Percentiles rank a stretch among this genome's conserved stretches.
Conservation (phyloP, 2,113 vertebrate species). For the Bagarius yarrelli region DNA sequence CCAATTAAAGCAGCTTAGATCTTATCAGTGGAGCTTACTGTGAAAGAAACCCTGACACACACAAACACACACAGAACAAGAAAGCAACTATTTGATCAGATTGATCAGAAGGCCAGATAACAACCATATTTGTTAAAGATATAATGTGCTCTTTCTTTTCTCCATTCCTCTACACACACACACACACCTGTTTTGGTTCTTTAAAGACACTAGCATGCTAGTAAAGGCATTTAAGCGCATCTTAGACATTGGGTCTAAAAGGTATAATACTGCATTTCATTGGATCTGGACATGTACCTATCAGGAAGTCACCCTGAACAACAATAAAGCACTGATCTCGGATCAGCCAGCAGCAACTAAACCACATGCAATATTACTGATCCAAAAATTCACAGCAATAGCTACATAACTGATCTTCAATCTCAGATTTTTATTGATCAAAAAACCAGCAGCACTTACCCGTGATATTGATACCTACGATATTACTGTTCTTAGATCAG, state of each 20-base stretch:
- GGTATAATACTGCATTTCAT: no score
- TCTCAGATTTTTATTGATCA: no score
- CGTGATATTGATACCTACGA: no score
- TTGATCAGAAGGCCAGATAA: background rate
- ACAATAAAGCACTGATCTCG: conserved; percentile 4
- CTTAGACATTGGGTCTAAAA: background rate
- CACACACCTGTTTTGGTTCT: conserved; percentile 14
- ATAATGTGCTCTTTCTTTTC: background rate
- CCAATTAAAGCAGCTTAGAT: conserved; percentile 28
- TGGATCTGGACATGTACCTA: no score
- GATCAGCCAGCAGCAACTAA: background rate
- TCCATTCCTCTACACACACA: background rate
- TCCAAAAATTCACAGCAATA: background rate
- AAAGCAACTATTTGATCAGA: background rate
- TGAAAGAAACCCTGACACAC: background rate
- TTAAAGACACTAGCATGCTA: background rate
- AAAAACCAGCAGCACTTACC: no score
- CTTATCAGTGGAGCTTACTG: conserved; percentile 1
- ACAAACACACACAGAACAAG: background rate
- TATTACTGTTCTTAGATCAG: no score
- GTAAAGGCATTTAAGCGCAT: background rate
- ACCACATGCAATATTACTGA: no score
- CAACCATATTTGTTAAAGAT: background rate
- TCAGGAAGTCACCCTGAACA: background rate
- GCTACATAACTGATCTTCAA: background rate